Evolutionary conservation across 37 sponge, comb jelly and placozoan genomes (phyloP).

Genomic region (Diacarnus erythraeanus): DNA sequence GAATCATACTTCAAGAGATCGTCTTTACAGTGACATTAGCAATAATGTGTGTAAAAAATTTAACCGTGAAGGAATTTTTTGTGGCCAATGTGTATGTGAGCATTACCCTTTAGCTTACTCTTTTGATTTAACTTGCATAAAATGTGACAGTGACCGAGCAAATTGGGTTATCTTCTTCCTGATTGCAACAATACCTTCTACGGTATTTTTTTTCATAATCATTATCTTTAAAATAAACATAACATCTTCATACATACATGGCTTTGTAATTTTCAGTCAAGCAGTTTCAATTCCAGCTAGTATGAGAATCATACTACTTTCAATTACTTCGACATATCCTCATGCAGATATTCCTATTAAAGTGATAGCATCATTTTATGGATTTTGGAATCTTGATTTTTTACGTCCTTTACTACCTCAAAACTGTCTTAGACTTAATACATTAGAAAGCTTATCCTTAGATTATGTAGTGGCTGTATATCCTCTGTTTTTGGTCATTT

Average conservation of each 20-base stretch:
- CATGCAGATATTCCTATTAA: not conserved
- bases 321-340: not conserved
- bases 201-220: not conserved
- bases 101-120: not conserved
- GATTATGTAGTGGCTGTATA: conserved; percentile 31
- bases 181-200: not conserved
- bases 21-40: no score
- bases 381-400: conserved; percentile 46
- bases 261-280: not conserved
- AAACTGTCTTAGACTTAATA: conserved; percentile 4
- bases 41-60: no score
- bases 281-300: not conserved
- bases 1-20: no score
- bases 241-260: not conserved
- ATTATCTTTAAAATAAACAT: not conserved
- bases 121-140: not conserved
- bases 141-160: not conserved
- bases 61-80: not conserved
- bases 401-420: not conserved
- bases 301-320: not conserved
- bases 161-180: not conserved
- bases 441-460: conserved; percentile 14
- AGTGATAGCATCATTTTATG: conserved; percentile 7
- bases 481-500: conserved; percentile 15
- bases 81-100: not conserved